Evolutionary conservation across 2,113 vertebrate genomes (phyloP), one percentile per base, ranked within the genome.

Genomic region (Galemys pyrenaicus): DNA sequence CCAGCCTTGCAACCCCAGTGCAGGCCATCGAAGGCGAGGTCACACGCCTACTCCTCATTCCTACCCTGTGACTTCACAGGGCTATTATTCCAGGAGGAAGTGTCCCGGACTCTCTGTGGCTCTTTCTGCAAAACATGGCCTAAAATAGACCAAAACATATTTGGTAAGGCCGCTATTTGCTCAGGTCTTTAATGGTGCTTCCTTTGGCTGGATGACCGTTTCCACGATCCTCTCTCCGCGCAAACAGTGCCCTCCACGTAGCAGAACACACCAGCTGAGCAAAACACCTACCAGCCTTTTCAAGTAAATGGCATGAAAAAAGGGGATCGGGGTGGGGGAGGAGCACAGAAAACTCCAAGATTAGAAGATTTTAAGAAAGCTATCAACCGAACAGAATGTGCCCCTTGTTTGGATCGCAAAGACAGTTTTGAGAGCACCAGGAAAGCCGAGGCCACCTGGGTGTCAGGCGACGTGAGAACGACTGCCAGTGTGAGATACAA

Each of bases 71-170:
- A 87, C 60, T 51, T 92, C 92, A 93, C 46, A 15, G 80, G 85
- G 64, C 8, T 67, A 1, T 28, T 30, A 95, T n/a, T 56, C 84
- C 62, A 80, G 75, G 83, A 94, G 95, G 44, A 93, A 92, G 75
- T 2, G 24, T 89, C 64, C 95, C 54, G 32, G 44, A 41, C 58
- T 19, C 54, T 74, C 90, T 20, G 79, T 0, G 1, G 37, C 39
- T n/a, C 79, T 70, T 84, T 97, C 92, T 82, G 32, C 75, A 93
- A 92, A 93, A 93, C 70, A 80, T 10, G 30, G 60, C 93, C 92
- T 94, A 89, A 96, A 96, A 95, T 35, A 93, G 96, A 84, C 80
- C 51, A 70, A 77, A 92, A 84, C 46, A 37, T 62, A 81, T 67
- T 73, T 94, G 95, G 94, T 79, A n/a, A 93, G 91, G 80, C 46